Base-by-base conservation (phyloP, 2,888 invertebrate genomes). In the Gryllus longicercus region DNA sequence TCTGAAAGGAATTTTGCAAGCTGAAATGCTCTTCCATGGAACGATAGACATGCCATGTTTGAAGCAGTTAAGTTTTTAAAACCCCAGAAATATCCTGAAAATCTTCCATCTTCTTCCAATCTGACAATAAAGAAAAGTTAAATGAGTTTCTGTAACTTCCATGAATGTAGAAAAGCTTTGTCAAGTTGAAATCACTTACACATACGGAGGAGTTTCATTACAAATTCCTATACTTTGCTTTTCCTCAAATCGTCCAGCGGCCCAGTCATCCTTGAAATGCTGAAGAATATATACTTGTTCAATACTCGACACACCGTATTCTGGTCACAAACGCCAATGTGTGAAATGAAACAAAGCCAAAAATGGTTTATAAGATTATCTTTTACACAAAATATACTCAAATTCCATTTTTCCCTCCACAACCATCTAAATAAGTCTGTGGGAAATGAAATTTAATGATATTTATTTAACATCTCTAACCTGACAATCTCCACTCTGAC, bases 251-350 rank as follows among this genome's bases (percentile, higher is more conserved):
- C 91, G 89, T 0, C 93, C 94, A 83, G 91, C 91, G 84, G 92
- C 91, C 88, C 97, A 96, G 85, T 96, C 95, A 85, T 96, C 92
- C 82, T 93, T 91, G 85, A 92, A 98, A 86, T 96, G 93, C 88
- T 96, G 93, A 51, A 99, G 89, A 21, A 96, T 91, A 84, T 94
- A 95, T 1, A 96, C 90, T 82, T 92, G 89, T 84, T 97, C 95
- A 14, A 98, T 90, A 78, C 88, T 86, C 3, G 91, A 86, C n/a
- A 86, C 85, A 50, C 87, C 86, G 81, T 87, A 87, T 83, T 89
- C 91, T 91, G 84, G 63, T 86, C 86, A 79, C 76, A 81, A 51
- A 50, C 25, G 80, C 50, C 38, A 38, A 38, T 8, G 38, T 38
- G 38, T 38, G 8, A 38, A 38, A 38, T 38, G 38, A 38, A 38